Evolutionary conservation across 2,797 vertebrate species (phyloP), one percentile per base, ranked within the genome.

Genomic region (Holocentrus rufus): DNA sequence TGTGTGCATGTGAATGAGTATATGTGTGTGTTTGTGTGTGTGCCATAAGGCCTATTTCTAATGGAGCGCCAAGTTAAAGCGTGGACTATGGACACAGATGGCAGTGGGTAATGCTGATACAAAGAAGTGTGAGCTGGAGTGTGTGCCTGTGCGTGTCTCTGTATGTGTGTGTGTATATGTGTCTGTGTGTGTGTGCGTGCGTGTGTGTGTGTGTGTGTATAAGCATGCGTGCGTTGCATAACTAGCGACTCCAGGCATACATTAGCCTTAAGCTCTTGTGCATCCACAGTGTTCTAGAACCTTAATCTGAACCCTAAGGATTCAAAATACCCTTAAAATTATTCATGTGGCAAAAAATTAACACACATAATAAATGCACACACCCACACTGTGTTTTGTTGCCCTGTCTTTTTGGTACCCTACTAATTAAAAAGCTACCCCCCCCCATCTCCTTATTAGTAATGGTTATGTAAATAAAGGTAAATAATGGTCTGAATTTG

Each of bases 11-110:
- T 50, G 18, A 20, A n/a, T 20, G 47, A 20, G 18, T 50, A 6
- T 49, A 5, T 18, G 0, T 27, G 47, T 76, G 23, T 14, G 15
- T n/a, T n/a, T 46, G 18, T 54, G 39, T 65, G 53, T 57, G 56
- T 5, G 68, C 18, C 56, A 36, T 13, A 4, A 65, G n/a, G 70
- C 60, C 69, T 52, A 39, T 9, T 76, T 69, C 27, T 25, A 84
- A 60, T 75, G 57, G 27, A 68, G 68, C 14, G 22, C 65, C 31
- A 42, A 25, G 36, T 30, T 57, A n/a, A 57, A 68, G 36, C 49
- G 61, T 72, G 72, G 74, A 80, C 61, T 74, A 73, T 80, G 71
- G 82, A 77, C 68, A 46, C 87, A 87, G 86, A 89, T 90, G 84
- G 83, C 80, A 72, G 65, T 66, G 76, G 23, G 54, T 82, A 63